Evolutionary conservation across 2,888 invertebrate genomes (phyloP).

Genomic region (Sepioteuthis lessoniana): DNA sequence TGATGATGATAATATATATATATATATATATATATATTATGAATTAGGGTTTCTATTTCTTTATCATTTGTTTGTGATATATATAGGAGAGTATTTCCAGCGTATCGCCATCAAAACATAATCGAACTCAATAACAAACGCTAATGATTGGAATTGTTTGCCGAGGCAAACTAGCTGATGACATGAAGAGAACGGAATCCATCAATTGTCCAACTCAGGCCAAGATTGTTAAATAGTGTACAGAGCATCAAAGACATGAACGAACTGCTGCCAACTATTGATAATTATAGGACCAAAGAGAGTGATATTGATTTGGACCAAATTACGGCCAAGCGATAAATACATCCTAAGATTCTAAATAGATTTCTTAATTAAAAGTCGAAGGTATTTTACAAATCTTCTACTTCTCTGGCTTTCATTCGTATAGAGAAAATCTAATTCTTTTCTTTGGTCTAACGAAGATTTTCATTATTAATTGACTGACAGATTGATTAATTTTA

Average conservation of each 20-base stretch:
- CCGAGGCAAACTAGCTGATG: background rate
- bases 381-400: background rate
- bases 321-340: background rate
- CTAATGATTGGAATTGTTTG: background rate
- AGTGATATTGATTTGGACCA: background rate
- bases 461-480: too few relatives aligned
- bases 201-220: background rate
- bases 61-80: background rate
- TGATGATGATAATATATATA: too few relatives aligned
- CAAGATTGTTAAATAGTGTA: background rate
- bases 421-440: background rate
- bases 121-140: background rate
- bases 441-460: too few relatives aligned
- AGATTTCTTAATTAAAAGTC: background rate
- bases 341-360: background rate
- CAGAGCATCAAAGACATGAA: background rate
- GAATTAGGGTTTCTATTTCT: background rate
- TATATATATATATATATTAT: too few relatives aligned
- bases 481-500: too few relatives aligned
- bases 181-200: background rate
- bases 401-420: background rate
- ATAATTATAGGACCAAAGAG: background rate
- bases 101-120: background rate
- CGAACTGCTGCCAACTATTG: background rate
- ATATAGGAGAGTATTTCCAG: background rate